These are phyloP conservation scores for Agrenia bidenticulata DNA, from an alignment of 2,888 invertebrate genomes.

Conservation along the genomic window DNA sequence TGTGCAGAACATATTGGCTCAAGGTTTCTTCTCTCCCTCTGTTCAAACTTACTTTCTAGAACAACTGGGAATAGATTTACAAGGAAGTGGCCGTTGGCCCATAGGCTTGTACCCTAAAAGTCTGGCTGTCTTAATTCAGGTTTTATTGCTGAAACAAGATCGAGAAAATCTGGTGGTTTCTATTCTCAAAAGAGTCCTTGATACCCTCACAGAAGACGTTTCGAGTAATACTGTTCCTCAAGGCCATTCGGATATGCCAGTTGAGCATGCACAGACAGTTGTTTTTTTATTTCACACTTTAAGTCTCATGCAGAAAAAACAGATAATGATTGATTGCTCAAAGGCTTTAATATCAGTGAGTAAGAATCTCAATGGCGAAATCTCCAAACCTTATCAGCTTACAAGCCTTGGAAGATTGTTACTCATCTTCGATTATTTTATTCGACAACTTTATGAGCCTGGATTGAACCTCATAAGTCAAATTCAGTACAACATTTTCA, in stretches of 20 bases:
- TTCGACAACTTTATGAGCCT: slow-evolving; percentile 93
- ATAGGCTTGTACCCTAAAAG: slow-evolving; percentile 76
- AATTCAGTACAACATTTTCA: slow-evolving; percentile 79
- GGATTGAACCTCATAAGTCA: slow-evolving; percentile 82
- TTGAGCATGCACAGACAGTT: slow-evolving; percentile 90
- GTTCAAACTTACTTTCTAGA: slow-evolving; percentile 71
- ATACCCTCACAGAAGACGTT: slow-evolving; percentile 84
- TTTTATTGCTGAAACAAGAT: slow-evolving; percentile 77
- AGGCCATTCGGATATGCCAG: slow-evolving; percentile 49
- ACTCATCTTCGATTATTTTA: slow-evolving; percentile 86
- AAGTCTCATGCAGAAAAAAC: slow-evolving; percentile 95
- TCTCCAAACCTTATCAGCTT: slow-evolving; percentile 62
- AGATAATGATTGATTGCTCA: slow-evolving; percentile 69
- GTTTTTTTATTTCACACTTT: slow-evolving; percentile 92
- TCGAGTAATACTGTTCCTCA: slow-evolving; percentile 14
- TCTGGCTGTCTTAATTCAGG: slow-evolving; percentile 78
- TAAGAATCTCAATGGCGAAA: slow-evolving; percentile 38
- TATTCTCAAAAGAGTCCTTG: slow-evolving; percentile 87
- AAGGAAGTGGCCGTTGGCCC: slow-evolving; percentile 65
- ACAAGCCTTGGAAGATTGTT: slow-evolving; percentile 79
- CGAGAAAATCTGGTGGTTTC: slow-evolving; percentile 86
- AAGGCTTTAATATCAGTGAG: slow-evolving; percentile 51
- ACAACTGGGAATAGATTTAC: slow-evolving; percentile 72
- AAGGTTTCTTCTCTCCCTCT: slow-evolving; percentile 66
- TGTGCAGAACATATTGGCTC: slow-evolving; percentile 75